Evolutionary conservation across 2,888 invertebrate species (phyloP), one percentile per base, ranked within the genome.

Genomic region (Augochlorella aurata): DNA sequence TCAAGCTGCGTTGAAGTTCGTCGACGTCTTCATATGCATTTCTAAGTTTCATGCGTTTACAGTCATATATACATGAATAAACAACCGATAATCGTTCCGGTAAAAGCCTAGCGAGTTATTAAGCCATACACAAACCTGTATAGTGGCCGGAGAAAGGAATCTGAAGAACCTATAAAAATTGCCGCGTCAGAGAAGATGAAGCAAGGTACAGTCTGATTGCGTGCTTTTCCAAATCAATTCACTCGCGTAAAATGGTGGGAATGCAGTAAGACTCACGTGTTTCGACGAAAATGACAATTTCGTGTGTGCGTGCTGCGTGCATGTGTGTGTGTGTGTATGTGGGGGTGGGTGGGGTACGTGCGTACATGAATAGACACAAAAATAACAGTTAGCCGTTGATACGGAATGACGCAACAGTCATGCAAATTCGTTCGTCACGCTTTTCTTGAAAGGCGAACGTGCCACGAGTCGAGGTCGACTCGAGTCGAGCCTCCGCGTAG

Each of bases 401-500:
- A 49, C 52, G n/a, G n/a, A 74, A 68, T 83, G 83, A 83, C 67
- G 83, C 77, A 83, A 82, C 24, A 10, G n/a, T 8, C 21, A 49
- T 9, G 63, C 69, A 74, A 77, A 71, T 74, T 82, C 47, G 74
- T 70, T 66, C 75, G 82, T 82, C 73, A 71, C 58, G 82, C n/a
- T 81, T 58, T 73, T 73, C 49, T 71, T 24, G 70, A 77, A 74
- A 74, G 73, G 72, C 75, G 69, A 69, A 65, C 76, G 14, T 69
- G 61, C 71, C 49, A 61, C 49, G 50, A 69, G 74, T 63, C 76
- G 77, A 77, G 81, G 77, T 82, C 79, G 70, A 70, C 14, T 68
- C 47, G 71, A 73, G 85, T 68, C 87, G 85, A 86, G 87, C 86
- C 87, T 80, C 86, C 88, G 8, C 50, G 77, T 54, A 73, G 73